phyloP scores from a whole-genome alignment of 2,888 invertebrate species.

The Tridacna crocea region DNA sequence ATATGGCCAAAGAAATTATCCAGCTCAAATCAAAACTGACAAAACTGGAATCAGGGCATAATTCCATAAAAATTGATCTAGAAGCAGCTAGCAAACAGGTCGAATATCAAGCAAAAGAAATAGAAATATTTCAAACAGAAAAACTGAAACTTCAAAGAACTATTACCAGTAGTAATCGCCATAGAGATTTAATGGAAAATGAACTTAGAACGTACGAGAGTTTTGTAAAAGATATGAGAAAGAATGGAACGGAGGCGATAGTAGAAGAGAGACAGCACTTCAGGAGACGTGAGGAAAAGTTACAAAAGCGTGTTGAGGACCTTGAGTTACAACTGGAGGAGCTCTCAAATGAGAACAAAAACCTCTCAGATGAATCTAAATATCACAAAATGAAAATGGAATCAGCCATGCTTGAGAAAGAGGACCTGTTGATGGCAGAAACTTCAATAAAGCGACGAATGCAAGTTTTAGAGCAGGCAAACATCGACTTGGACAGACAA shows the following conservation, averaged over 20 bases:
- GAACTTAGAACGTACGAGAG: constrained; percentile 48
- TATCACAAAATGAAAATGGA: constrained; percentile 44
- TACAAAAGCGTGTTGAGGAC: constrained; percentile 39
- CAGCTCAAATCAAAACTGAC: constrained; percentile 45
- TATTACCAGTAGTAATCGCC: constrained; percentile 26
- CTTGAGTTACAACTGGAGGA: constrained; percentile 50
- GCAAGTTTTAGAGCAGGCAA: constrained; percentile 49
- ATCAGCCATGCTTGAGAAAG: constrained; percentile 34
- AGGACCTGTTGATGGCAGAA: constrained; percentile 36
- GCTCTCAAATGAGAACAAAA: constrained; percentile 39
- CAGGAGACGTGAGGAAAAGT: constrained; percentile 44
- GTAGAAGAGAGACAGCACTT: constrained; percentile 41
- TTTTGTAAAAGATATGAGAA: constrained; percentile 44
- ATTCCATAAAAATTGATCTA: constrained; percentile 45
- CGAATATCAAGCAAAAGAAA: constrained; percentile 49
- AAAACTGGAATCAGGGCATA: constrained; percentile 44
- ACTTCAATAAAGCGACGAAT: constrained; percentile 45
- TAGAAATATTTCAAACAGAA: constrained; percentile 53
- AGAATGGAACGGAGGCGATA: constrained; percentile 51
- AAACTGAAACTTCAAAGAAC: constrained; percentile 38
- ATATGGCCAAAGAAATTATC: constrained; percentile 57
- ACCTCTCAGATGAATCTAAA: constrained; percentile 38
- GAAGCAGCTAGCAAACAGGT: constrained; percentile 53
- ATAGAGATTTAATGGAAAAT: constrained; percentile 48
- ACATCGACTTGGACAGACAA: constrained; percentile 48